Percentiles rank a stretch among this genome's conserved stretches.
phyloP scores from a whole-genome alignment of 2,888 invertebrate species.

The Trissonchulus latispiculum region DNA sequence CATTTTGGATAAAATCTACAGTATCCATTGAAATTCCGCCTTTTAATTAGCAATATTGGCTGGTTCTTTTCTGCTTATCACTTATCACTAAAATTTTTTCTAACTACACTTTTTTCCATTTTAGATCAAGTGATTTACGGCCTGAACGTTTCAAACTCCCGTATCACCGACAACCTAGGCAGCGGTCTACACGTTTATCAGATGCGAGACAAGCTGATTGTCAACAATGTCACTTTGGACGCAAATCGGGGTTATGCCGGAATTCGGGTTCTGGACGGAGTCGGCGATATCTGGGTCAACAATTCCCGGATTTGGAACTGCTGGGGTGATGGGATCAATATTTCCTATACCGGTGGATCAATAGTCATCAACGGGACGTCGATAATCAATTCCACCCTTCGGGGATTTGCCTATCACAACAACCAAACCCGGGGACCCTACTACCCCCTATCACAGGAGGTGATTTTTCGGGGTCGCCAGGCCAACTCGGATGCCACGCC shows the following conservation, averaged over 20 bases:
- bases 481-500: constrained; percentile 54
- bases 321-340: constrained; percentile 83
- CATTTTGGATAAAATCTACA: no score
- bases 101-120: no score
- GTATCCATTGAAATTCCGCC: no score
- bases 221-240: constrained; percentile 39
- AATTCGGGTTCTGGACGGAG: constrained; percentile 74
- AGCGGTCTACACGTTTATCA: constrained; percentile 89
- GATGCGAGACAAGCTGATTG: constrained; percentile 53
- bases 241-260: constrained; percentile 51
- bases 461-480: constrained; percentile 50
- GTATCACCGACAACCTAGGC: constrained; percentile 77
- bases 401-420: constrained; percentile 77
- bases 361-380: constrained; percentile 77
- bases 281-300: constrained; percentile 85
- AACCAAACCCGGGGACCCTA: constrained; percentile 71
- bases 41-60: no score
- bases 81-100: no score
- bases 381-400: constrained; percentile 73
- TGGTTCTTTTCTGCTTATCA: no score
- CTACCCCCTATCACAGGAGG: constrained; percentile 69
- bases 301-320: constrained; percentile 79
- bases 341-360: constrained; percentile 86
- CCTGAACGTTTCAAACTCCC: constrained; percentile 70
- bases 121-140: constrained; percentile 55